Evolutionary conservation across 2,888 invertebrate genomes (phyloP).

Genomic region (Drosophila lutescens): DNA sequence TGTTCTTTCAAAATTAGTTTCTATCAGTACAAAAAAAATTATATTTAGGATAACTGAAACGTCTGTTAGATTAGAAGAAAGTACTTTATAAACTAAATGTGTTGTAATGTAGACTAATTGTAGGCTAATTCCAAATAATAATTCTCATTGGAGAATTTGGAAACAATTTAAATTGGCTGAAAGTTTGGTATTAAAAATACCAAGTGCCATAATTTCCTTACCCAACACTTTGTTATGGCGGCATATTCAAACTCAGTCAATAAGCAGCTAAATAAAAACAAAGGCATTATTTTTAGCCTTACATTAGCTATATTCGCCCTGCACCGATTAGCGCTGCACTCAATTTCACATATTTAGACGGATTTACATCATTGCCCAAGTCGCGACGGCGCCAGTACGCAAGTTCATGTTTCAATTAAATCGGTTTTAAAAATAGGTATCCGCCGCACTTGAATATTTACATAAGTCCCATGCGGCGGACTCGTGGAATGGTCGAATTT

Average conservation of each 20-base stretch:
- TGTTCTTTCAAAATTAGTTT: too few species aligned
- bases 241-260: slow-evolving; percentile 3
- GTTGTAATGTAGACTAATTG: too few species aligned
- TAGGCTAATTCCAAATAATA: too few species aligned
- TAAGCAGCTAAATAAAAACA: neutral
- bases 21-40: too few species aligned
- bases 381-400: slow-evolving; percentile 37
- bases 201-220: neutral
- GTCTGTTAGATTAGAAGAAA: too few species aligned
- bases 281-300: slow-evolving; percentile 16
- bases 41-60: too few species aligned
- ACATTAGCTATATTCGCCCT: neutral
- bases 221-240: slow-evolving; percentile 9
- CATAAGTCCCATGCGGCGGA: slow-evolving; percentile 45
- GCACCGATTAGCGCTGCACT: slow-evolving; percentile 6
- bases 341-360: slow-evolving; percentile 37
- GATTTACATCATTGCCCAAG: slow-evolving; percentile 48
- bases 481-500: slow-evolving; percentile 36
- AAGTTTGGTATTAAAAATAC: neutral
- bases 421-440: slow-evolving; percentile 50
- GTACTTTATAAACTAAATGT: too few species aligned
- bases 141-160: neutral
- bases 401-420: slow-evolving; percentile 53
- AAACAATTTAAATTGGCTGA: neutral
- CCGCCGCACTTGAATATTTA: slow-evolving; percentile 32